phyloP scores from a whole-genome alignment of 1,140 invertebrate species.

The Achroia grisella region DNA sequence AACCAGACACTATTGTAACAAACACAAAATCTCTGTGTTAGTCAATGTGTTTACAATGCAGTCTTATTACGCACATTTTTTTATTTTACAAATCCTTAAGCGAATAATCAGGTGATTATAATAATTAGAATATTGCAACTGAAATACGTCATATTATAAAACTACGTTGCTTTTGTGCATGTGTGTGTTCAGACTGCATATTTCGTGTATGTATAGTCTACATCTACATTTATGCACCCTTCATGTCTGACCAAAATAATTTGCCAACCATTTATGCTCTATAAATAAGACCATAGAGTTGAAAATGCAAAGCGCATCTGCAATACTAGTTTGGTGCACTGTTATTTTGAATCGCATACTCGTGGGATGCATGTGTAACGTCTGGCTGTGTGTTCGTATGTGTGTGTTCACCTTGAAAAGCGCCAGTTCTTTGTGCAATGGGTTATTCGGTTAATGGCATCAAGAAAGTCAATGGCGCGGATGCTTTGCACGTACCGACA shows the following conservation, averaged over 20 bases:
- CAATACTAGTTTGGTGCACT: constrained; percentile 19
- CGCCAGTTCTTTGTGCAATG: constrained; percentile 71
- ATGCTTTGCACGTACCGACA: constrained; percentile 47
- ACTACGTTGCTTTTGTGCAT: constrained; percentile 6
- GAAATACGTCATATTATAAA: constrained; percentile 2
- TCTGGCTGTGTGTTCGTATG: constrained; percentile 17
- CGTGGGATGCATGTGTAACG: constrained; percentile 15
- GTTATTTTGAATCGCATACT: constrained; percentile 61
- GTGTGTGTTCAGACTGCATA: constrained; percentile 52
- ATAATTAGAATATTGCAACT: no score
- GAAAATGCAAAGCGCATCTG: constrained; percentile 6
- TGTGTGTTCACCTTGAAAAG: constrained; percentile 72
- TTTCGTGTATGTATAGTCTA: constrained; percentile 36
- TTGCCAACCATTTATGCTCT: constrained; percentile 6
- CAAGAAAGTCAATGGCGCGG: constrained; percentile 70
- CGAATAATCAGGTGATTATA: no score
- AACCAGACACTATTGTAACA: neutral
- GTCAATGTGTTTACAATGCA: no score
- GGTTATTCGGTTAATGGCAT: constrained; percentile 72
- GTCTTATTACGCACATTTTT: no score
- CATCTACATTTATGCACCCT: constrained; percentile 49
- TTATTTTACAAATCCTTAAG: no score
- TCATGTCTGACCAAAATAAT: constrained; percentile 43
- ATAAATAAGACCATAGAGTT: constrained; percentile 13
- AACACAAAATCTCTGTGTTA: neutral